Base-by-base conservation (phyloP, 2,113 vertebrate genomes). In the Chaenocephalus aceratus region DNA sequence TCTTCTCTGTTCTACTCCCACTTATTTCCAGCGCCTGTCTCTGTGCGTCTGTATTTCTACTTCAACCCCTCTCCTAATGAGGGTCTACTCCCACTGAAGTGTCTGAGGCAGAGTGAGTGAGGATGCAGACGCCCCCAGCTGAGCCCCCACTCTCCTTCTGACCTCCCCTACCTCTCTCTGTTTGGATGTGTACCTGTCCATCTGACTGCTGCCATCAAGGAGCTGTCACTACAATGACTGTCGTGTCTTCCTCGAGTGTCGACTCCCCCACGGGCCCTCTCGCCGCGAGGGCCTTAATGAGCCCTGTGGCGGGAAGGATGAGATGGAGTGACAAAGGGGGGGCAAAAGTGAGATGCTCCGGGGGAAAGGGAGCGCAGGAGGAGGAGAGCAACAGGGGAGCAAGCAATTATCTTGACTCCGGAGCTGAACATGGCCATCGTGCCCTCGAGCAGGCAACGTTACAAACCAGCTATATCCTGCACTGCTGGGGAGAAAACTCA, bases 141-240 rank as follows among this genome's bases (percentile, higher is more conserved):
- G 90, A 86, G 80, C 66, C 71, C 61, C 54, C 45, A 56, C 13
- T 10, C 49, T 15, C 7, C 77, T 74, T 52, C 72, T 85, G 84
- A 85, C 85, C 80, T 58, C 45, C 45, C 26, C 48, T 59, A 54
- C 48, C 56, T 21, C 51, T 16, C 66, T 69, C 26, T 14, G 69
- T 69, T 64, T 75, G 15, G 71, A 80, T 76, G 76, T 80, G 72
- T 71, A 79, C 81, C 82, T 81, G 84, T 76, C 70, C n/a, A 6
- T 78, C 73, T 61, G 76, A 72, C 73, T 52, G 75, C 18, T 80
- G 80, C 36, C 81, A 85, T 85, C 75, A 79, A 73, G 72, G 60
- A 85, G 84, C 82, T 83, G 84, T 86, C 85, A 79, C 57, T 71
- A 69, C 74, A 21, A 71, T 72, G 80, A 67, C 75, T 79, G 86